Conservation (phyloP, 2,797 vertebrate genomes). For the Crypturellus tataupa region DNA sequence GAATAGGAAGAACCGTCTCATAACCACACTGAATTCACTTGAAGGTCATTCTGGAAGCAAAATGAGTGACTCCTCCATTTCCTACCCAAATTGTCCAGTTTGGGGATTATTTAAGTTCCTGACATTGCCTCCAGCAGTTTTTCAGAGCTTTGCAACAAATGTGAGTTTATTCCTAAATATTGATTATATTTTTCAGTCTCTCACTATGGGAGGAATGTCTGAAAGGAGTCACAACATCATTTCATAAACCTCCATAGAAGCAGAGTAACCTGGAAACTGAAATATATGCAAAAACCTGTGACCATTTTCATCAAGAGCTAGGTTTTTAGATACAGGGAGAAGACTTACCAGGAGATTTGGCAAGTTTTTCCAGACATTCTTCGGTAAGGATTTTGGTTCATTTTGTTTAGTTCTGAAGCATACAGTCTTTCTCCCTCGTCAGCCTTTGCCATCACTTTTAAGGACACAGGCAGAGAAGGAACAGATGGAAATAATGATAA, state of each 20-base stretch:
- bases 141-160: background rate
- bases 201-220: background rate
- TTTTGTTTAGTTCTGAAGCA: background rate
- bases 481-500: slow-evolving; percentile 52
- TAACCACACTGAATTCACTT: background rate
- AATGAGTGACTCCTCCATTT: background rate
- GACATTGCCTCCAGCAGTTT: background rate
- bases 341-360: background rate
- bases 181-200: background rate
- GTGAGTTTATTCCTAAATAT: background rate
- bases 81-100: background rate
- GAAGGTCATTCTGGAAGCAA: background rate
- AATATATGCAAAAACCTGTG: background rate
- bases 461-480: slow-evolving; percentile 28
- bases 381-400: background rate
- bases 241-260: background rate
- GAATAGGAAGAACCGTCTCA: background rate
- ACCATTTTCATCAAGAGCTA: background rate
- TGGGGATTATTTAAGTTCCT: background rate
- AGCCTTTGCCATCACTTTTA: slow-evolving; percentile 11
- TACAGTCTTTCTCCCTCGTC: background rate
- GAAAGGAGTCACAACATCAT: background rate
- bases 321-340: background rate
- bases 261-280: background rate
- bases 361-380: background rate